Evolutionary conservation across 2,888 invertebrate genomes (phyloP).

Genomic region (Heliconius ismenius): DNA sequence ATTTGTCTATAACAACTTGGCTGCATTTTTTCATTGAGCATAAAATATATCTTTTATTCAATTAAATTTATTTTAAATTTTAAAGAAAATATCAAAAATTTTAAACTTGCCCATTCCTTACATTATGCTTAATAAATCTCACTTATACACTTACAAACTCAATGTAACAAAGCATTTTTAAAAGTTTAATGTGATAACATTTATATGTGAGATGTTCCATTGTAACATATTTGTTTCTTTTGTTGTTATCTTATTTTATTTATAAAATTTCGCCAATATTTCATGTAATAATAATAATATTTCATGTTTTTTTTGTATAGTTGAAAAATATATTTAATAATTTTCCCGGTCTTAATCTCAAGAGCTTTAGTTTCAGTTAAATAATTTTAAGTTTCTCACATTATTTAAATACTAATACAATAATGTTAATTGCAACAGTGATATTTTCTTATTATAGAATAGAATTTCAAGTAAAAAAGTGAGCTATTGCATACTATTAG

Average conservation of each 20-base stretch:
- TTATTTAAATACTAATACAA: background rate
- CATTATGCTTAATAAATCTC: background rate
- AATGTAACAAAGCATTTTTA: background rate
- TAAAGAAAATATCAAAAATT: too few relatives aligned
- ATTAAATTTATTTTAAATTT: background rate
- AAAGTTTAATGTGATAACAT: slow-evolving; percentile 7
- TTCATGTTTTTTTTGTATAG: too few relatives aligned
- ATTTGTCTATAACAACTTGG: too few relatives aligned
- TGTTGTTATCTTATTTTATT: too few relatives aligned
- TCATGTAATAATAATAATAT: too few relatives aligned
- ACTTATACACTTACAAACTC: background rate
- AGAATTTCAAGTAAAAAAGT: background rate
- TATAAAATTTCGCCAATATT: too few relatives aligned
- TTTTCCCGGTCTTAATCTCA: background rate
- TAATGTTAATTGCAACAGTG: background rate
- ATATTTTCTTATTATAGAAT: background rate
- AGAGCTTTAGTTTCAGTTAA: slow-evolving; percentile 1
- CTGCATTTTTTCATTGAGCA: too few relatives aligned
- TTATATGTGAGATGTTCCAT: background rate
- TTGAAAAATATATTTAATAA: background rate
- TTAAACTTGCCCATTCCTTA: too few relatives aligned
- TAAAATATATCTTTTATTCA: too few relatives aligned
- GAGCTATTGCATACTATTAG: background rate
- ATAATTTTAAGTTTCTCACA: background rate
- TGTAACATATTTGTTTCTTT: background rate